Evolutionary conservation across 1,140 invertebrate species (phyloP), one percentile per base, ranked within the genome.

Genomic region (Drosophila albomicans): DNA sequence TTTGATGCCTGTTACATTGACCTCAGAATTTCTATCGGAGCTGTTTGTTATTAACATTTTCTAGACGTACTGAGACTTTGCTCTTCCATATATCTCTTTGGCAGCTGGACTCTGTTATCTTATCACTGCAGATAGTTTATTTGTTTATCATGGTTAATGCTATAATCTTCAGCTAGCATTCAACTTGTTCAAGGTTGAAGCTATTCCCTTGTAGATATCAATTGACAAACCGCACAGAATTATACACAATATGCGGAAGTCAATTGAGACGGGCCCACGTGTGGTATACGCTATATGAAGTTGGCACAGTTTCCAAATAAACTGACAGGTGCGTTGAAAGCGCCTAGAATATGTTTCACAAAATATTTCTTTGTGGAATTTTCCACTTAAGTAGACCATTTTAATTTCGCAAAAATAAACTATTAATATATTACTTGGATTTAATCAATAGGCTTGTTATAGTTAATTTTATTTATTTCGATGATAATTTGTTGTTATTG

Each of bases 401-500:
- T 43, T 5, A 7, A 13, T 13, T 13, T 43, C 13, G n/a, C n/a
- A 13, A 43, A 13, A 4, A 25, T 25, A 25, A 25, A n/a, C n/a
- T 43, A 43, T 43, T 13, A 43, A 43, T 43, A 52, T 52, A 32
- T 61, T 32, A 25, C 35, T 57, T 20, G 38, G 20, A 13, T 6
- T 15, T 16, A 28, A 51, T 51, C 48, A 51, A 28, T 51, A 51
- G 10, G 11, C 51, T 74, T 58, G 20, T 38, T 49, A 38, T 28
- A 35, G 4, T 43, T 77, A 48, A 64, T 35, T 48, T 48, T 66
- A 64, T 35, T 48, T 48, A 62, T 46, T 49, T 71, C 52, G 45
- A 64, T 78, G 81, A 85, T 86, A 81, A 81, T 81, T 63, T 64
- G 25, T 66, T 71, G 58, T 56, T 76, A 30, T 72, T 66, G 48